Conservation (phyloP, 2,888 invertebrate genomes). For the Pasiphila rectangulata region DNA sequence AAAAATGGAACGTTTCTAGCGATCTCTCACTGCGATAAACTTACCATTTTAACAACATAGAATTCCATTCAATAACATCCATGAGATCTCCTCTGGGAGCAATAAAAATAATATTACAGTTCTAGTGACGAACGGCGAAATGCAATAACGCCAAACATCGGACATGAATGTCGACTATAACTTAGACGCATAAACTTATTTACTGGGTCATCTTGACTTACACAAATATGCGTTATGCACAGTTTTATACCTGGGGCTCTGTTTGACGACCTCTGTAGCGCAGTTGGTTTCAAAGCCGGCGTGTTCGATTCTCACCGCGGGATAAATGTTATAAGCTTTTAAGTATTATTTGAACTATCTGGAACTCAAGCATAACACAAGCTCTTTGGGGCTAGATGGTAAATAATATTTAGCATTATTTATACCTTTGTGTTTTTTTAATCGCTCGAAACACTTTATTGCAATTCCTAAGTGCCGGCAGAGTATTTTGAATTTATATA, state of each 20-base stretch:
- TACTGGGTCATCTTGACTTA: constrained; percentile 1
- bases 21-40: no score
- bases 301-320: no score
- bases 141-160: constrained; percentile 14
- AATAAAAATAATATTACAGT: constrained; percentile 22
- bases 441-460: background rate
- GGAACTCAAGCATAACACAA: no score
- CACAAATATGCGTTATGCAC: background rate
- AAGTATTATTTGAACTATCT: no score
- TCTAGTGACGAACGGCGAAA: constrained; percentile 13
- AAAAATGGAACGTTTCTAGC: no score
- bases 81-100: constrained; percentile 10
- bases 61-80: constrained; percentile 20
- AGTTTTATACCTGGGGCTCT: no score
- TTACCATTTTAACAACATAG: constrained; percentile 13
- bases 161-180: background rate
- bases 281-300: background rate
- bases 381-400: no score
- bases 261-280: background rate
- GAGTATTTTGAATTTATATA: background rate
- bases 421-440: no score
- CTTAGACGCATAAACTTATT: constrained; percentile 5
- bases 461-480: no score
- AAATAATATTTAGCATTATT: no score
- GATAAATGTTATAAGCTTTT: no score